Evolutionary conservation across 2,113 vertebrate species (phyloP).

Genomic region (Microtus oregoni): DNA sequence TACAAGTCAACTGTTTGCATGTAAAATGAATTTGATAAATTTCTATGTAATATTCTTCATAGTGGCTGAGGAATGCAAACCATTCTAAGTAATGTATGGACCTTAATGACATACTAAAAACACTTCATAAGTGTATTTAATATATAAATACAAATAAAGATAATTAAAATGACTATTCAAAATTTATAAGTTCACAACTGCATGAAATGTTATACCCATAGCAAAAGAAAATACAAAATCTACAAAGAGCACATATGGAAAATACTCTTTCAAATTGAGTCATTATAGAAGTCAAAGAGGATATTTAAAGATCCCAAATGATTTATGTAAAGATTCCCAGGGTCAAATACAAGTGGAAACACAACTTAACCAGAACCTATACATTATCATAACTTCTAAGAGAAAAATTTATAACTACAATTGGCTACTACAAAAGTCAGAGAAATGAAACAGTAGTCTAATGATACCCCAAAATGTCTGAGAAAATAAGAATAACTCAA

Average conservation of each 20-base stretch:
- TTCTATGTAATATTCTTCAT: background rate
- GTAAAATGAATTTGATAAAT: background rate
- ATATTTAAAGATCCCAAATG: background rate
- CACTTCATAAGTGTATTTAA: background rate
- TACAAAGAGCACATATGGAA: background rate
- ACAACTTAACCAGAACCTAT: background rate
- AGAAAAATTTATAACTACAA: background rate
- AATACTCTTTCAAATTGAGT: background rate
- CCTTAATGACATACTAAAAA: too few relatives aligned
- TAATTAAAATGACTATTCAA: background rate
- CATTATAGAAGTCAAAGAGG: background rate
- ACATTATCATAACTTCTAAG: too few relatives aligned
- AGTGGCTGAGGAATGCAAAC: background rate
- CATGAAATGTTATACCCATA: background rate
- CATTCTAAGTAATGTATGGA: accelerated
- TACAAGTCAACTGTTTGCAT: background rate
- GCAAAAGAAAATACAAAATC: background rate
- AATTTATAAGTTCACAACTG: background rate
- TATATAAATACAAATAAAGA: background rate
- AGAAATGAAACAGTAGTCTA: background rate
- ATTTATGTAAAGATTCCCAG: background rate
- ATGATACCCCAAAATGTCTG: background rate
- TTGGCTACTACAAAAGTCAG: background rate
- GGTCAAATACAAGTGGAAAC: background rate
- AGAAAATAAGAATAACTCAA: background rate